Percentiles rank a stretch among this genome's conserved stretches.
These are phyloP conservation scores for Pterophyllum scalare DNA, from an alignment of 2,113 vertebrate species.

Conservation along the genomic window DNA sequence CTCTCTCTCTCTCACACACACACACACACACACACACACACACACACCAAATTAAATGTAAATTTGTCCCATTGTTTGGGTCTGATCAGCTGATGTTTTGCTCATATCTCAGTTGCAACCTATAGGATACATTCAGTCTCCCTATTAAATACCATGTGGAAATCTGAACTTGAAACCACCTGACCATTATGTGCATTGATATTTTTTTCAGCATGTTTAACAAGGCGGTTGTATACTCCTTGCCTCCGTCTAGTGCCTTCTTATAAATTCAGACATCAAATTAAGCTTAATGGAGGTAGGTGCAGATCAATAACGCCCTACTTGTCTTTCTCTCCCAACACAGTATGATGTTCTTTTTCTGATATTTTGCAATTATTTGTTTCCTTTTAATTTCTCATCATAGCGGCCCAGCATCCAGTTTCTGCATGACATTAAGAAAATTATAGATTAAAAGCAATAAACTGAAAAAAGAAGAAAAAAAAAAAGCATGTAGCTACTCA, in stretches of 20 bases:
- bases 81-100: too few species aligned
- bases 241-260: not conserved
- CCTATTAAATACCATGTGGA: not conserved
- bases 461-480: not conserved
- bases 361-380: constrained; percentile 27
- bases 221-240: constrained; percentile 14
- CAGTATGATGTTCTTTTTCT: not conserved
- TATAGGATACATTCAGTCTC: not conserved
- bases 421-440: constrained; percentile 16
- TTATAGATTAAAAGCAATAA: constrained; percentile 29
- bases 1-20: too few species aligned
- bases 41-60: too few species aligned
- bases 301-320: constrained; percentile 4
- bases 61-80: too few species aligned
- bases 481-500: constrained; percentile 51
- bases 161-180: not conserved
- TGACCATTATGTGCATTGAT: not conserved
- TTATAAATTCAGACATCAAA: constrained; percentile 40
- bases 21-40: too few species aligned
- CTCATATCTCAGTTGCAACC: too few species aligned
- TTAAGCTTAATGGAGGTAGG: constrained; percentile 47
- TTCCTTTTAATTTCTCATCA: constrained; percentile 12
- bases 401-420: not conserved
- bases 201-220: constrained; percentile 32
- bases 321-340: not conserved